A percentile compares a stretch with the other conserved stretches of the same genome.
Conservation (phyloP, 2,888 invertebrate species). For the Nephrotoma appendiculata region DNA sequence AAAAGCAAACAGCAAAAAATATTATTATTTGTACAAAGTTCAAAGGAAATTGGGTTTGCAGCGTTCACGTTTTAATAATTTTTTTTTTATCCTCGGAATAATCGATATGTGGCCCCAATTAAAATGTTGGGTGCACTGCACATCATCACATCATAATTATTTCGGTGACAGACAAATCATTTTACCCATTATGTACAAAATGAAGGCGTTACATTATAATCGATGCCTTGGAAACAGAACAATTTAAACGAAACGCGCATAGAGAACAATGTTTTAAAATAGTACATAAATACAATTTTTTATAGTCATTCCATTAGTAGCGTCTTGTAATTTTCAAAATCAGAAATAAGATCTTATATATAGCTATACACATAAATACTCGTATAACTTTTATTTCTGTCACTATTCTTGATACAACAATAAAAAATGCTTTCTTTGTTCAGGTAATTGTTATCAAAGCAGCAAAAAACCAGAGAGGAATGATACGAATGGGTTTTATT, state of each 20-base stretch:
- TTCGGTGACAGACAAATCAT: too few species aligned
- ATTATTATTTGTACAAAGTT: background rate
- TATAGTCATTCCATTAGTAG: background rate
- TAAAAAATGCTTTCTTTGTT: background rate
- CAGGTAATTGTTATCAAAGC: background rate
- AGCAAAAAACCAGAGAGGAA: background rate
- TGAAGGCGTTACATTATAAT: background rate
- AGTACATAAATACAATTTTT: background rate
- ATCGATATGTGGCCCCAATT: too few species aligned
- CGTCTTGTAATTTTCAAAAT: background rate
- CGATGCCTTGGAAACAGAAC: background rate
- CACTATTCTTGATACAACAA: background rate
- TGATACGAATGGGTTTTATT: background rate
- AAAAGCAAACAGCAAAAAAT: background rate
- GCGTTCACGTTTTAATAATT: background rate
- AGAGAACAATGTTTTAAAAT: background rate
- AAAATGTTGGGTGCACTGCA: too few species aligned
- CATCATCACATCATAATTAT: too few species aligned
- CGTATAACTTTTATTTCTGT: background rate
- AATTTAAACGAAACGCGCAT: background rate
- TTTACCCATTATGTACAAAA: background rate
- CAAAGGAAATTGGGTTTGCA: background rate
- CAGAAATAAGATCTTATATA: background rate
- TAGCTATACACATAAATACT: background rate
- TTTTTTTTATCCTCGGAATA: too few species aligned